Conservation (phyloP, 2,113 vertebrate genomes). For the Lutjanus erythropterus region DNA sequence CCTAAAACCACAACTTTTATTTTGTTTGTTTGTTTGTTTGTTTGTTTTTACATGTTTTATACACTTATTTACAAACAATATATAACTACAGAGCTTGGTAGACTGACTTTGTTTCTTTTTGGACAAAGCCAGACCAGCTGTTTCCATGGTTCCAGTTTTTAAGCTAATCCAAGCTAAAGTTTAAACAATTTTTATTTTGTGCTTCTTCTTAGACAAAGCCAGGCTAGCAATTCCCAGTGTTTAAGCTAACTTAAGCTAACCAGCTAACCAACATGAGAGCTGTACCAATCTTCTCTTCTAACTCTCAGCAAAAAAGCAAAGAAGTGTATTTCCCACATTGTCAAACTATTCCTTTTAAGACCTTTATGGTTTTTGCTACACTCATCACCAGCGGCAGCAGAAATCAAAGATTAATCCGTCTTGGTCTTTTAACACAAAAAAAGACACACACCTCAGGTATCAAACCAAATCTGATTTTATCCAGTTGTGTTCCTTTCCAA, state of each 20-base stretch:
- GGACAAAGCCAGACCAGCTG: too few species aligned
- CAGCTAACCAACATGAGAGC: not conserved
- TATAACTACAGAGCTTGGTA: too few species aligned
- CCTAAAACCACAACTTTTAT: too few species aligned
- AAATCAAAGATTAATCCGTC: slow-evolving; percentile 47
- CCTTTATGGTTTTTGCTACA: slow-evolving; percentile 33
- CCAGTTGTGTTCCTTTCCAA: slow-evolving; percentile 50
- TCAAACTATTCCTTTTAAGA: slow-evolving; percentile 6
- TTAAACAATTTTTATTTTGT: too few species aligned
- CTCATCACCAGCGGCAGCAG: slow-evolving; percentile 62
- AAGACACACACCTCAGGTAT: slow-evolving; percentile 80
- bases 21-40: too few species aligned
- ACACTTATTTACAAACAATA: too few species aligned
- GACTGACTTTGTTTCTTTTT: too few species aligned
- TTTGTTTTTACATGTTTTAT: too few species aligned
- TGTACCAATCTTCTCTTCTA: not conserved
- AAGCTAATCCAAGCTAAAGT: too few species aligned
- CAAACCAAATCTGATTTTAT: slow-evolving; percentile 60
- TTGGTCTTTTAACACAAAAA: slow-evolving; percentile 34
- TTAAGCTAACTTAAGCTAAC: not conserved
- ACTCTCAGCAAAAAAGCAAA: slow-evolving; percentile 3
- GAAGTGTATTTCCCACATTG: not conserved
- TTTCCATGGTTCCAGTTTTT: too few species aligned
- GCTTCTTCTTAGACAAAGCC: too few species aligned
- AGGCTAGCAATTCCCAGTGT: not conserved